These are phyloP conservation scores for Rostratula benghalensis DNA, from an alignment of 2,113 vertebrate genomes.

Conservation along the genomic window DNA sequence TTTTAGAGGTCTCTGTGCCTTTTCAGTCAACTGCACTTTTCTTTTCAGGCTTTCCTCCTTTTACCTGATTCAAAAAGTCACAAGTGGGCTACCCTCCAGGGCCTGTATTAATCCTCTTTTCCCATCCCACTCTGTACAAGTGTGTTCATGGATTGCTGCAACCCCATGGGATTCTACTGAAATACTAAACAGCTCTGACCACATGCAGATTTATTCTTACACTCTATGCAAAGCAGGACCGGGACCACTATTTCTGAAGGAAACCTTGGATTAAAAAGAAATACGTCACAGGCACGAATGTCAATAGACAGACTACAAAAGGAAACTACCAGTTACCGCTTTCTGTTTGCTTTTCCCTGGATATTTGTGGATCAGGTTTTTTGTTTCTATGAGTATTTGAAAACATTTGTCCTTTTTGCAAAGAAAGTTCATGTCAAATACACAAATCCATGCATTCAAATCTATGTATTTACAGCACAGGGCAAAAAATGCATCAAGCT, in stretches of 20 bases:
- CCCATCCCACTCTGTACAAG: background rate
- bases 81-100: background rate
- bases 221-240: background rate
- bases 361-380: background rate
- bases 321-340: background rate
- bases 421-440: background rate
- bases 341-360: conserved; percentile 1
- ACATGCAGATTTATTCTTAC: conserved; percentile 20
- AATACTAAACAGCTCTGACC: background rate
- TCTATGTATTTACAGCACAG: background rate
- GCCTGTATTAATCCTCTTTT: conserved; percentile 10
- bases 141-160: background rate
- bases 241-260: background rate
- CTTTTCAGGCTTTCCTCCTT: conserved; percentile 13
- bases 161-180: background rate
- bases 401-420: background rate
- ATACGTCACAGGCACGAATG: background rate
- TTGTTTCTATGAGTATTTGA: background rate
- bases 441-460: background rate
- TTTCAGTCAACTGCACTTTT: conserved; percentile 14
- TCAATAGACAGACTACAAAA: background rate
- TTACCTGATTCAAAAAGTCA: conserved; percentile 26
- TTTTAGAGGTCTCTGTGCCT: conserved; percentile 25
- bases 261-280: background rate
- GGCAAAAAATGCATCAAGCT: background rate